Evolutionary conservation across 1,140 invertebrate species (phyloP).

Genomic region (Arion vulgaris): DNA sequence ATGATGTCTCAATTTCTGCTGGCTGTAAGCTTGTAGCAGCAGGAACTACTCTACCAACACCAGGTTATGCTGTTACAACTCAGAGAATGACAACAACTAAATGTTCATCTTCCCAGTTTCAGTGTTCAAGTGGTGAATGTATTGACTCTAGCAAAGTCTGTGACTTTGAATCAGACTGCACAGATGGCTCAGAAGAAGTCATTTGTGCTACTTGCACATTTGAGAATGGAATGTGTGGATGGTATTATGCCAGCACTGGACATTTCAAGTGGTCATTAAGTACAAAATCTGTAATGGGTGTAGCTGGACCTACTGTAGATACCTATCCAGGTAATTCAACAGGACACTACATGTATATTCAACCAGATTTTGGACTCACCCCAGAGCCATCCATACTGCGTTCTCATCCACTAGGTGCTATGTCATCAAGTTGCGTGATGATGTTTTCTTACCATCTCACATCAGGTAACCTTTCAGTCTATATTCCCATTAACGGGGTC

Average conservation of each 20-base stretch:
- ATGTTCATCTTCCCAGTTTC: constrained; percentile 49
- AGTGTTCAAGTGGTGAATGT: constrained; percentile 52
- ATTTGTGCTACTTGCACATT: constrained; percentile 69
- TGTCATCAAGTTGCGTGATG: constrained; percentile 27
- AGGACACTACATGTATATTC: constrained; percentile 66
- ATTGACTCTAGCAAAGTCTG: constrained; percentile 61
- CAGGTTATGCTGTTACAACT: constrained; percentile 52
- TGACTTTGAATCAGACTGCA: constrained; percentile 65
- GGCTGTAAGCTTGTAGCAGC: constrained; percentile 53
- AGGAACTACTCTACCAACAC: constrained; percentile 50
- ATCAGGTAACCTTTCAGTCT: constrained; percentile 12
- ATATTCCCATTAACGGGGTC: neutral
- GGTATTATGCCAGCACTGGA: constrained; percentile 55
- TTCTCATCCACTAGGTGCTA: constrained; percentile 30
- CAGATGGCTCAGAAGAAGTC: constrained; percentile 64
- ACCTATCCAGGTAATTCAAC: constrained; percentile 76
- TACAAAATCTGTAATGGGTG: constrained; percentile 72
- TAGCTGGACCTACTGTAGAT: constrained; percentile 83
- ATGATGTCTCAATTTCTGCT: constrained; percentile 77
- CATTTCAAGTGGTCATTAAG: constrained; percentile 62
- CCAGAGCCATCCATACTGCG: constrained; percentile 7
- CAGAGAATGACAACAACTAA: constrained; percentile 47
- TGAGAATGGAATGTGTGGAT: constrained; percentile 59
- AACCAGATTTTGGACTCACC: constrained; percentile 48
- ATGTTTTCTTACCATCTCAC: constrained; percentile 24